phyloP scores from a whole-genome alignment of 2,113 vertebrate genomes.

The Thalassarche chlororhynchos region DNA sequence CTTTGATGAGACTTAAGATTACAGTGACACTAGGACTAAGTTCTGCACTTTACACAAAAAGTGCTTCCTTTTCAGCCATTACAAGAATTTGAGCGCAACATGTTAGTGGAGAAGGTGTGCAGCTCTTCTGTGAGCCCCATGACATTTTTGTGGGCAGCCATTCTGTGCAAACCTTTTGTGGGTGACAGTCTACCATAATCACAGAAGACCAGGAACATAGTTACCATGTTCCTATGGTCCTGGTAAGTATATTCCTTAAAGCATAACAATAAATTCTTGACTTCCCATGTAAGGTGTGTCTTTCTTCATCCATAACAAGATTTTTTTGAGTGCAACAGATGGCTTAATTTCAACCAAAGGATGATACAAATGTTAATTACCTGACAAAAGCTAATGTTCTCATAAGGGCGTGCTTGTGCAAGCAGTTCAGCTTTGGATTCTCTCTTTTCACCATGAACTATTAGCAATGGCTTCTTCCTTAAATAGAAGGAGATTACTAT shows the following conservation, averaged over 20 bases:
- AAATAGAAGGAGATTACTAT: not conserved
- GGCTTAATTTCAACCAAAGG: not conserved
- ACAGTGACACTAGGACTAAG: not conserved
- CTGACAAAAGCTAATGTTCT: constrained; percentile 92
- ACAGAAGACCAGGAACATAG: not conserved
- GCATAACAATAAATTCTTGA: not conserved
- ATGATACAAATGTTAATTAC: constrained; percentile 62
- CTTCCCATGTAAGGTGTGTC: not conserved
- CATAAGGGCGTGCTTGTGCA: constrained; percentile 85
- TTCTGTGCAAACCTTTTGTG: not conserved
- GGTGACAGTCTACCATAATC: not conserved
- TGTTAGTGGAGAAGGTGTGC: not conserved
- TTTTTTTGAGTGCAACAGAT: not conserved
- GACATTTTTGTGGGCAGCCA: not conserved
- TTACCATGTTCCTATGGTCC: not conserved
- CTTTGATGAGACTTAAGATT: not conserved
- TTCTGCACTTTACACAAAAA: not conserved
- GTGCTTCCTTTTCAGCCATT: not conserved
- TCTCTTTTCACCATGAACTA: constrained; percentile 94
- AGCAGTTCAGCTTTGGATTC: constrained; percentile 90
- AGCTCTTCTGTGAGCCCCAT: not conserved
- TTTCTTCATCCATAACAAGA: not conserved
- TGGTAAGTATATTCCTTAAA: not conserved
- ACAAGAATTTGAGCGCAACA: not conserved
- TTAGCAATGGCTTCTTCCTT: constrained; percentile 87